phyloP scores from a whole-genome alignment of 2,888 invertebrate genomes.

The Aphodius sticticus region DNA sequence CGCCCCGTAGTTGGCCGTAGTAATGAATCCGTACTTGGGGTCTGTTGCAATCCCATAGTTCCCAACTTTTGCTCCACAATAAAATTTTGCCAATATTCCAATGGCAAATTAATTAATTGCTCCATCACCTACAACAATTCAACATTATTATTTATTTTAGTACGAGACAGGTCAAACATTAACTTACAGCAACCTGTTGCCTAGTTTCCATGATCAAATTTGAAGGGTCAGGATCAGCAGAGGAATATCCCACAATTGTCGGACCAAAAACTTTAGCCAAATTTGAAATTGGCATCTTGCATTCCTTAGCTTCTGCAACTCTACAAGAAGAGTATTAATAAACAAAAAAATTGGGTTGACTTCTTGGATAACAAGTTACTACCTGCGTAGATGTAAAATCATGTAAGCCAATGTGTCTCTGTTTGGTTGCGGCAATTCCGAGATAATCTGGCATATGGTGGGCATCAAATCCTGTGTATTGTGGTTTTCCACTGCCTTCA shows the following conservation, averaged over 20 bases:
- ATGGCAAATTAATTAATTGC: constrained; percentile 72
- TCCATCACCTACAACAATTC: constrained; percentile 60
- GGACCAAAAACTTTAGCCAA: constrained; percentile 93
- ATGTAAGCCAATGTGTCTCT: constrained; percentile 94
- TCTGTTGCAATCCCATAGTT: constrained; percentile 52
- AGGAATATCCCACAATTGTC: constrained; percentile 90
- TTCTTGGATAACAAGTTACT: not conserved
- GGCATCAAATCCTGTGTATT: constrained; percentile 70
- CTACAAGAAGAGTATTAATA: constrained; percentile 60
- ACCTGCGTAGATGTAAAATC: constrained; percentile 75
- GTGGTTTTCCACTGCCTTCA: constrained; percentile 68
- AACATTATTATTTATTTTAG: not conserved
- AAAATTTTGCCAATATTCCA: constrained; percentile 80
- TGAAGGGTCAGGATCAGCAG: constrained; percentile 73
- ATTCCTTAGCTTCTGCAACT: constrained; percentile 81
- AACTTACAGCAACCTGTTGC: constrained; percentile 74
- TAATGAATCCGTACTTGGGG: constrained; percentile 58
- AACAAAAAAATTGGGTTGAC: constrained; percentile 17
- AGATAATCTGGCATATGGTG: constrained; percentile 77
- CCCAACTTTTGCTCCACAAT: constrained; percentile 62
- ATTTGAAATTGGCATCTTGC: constrained; percentile 92
- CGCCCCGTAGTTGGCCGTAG: constrained; percentile 43
- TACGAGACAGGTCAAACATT: too few relatives aligned
- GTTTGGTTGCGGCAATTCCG: constrained; percentile 89
- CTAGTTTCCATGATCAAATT: constrained; percentile 81